Evolutionary conservation across 2,888 invertebrate species (phyloP).

Genomic region (Chrysina gloriosa): DNA sequence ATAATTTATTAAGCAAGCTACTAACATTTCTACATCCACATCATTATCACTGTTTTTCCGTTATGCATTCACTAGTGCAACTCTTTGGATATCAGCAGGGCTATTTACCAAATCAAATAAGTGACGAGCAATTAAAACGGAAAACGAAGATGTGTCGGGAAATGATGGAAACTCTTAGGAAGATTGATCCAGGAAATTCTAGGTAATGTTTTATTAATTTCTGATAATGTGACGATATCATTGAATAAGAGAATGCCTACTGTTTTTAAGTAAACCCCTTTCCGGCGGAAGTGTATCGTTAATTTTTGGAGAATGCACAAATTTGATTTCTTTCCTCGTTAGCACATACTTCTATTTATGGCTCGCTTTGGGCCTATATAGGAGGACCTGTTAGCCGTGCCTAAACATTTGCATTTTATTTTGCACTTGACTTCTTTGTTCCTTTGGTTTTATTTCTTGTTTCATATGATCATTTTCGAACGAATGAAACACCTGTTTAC

Average conservation of each 20-base stretch:
- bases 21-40: slow-evolving; percentile 83
- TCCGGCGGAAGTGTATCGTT: too few relatives aligned
- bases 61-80: slow-evolving; percentile 86
- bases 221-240: too few relatives aligned
- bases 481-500: too few relatives aligned
- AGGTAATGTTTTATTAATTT: slow-evolving; percentile 65
- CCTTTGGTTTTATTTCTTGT: too few relatives aligned
- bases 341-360: too few relatives aligned
- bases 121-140: slow-evolving; percentile 71
- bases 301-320: neutral
- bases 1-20: slow-evolving; percentile 75
- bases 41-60: slow-evolving; percentile 85
- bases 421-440: too few relatives aligned
- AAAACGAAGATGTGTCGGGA: slow-evolving; percentile 78
- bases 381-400: too few relatives aligned
- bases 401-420: too few relatives aligned
- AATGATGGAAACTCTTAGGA: slow-evolving; percentile 72
- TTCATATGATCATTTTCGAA: too few relatives aligned
- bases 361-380: too few relatives aligned
- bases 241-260: too few relatives aligned
- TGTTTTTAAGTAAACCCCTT: too few relatives aligned
- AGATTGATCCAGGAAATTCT: slow-evolving; percentile 79
- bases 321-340: neutral
- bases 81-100: slow-evolving; percentile 79
- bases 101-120: slow-evolving; percentile 68